Percentiles rank a stretch among this genome's conserved stretches.
phyloP scores from a whole-genome alignment of 2,888 invertebrate genomes.

The Trissonchulus latispiculum region DNA sequence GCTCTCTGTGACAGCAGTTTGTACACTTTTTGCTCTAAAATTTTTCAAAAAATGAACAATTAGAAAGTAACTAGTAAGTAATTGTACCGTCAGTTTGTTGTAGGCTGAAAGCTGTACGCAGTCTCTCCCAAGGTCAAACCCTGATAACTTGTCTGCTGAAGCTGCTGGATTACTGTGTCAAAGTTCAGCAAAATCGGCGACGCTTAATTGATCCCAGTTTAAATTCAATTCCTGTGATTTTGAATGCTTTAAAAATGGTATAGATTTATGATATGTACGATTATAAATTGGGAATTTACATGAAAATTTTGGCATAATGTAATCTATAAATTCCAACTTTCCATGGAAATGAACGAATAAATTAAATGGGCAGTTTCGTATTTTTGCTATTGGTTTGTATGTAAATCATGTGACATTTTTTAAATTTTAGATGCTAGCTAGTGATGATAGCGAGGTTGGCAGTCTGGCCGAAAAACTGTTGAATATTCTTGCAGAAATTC shows the following conservation, averaged over 20 bases:
- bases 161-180: constrained; percentile 75
- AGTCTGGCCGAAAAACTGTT: background rate
- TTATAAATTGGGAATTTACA: too few species aligned
- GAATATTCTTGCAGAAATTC: background rate
- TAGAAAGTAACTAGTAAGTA: too few species aligned
- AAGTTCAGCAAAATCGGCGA: constrained; percentile 70
- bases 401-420: too few species aligned
- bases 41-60: too few species aligned
- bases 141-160: constrained; percentile 78
- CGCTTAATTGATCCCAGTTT: constrained; percentile 74
- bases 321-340: too few species aligned
- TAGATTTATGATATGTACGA: too few species aligned
- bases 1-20: too few species aligned
- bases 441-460: background rate
- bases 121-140: constrained; percentile 73
- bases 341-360: too few species aligned
- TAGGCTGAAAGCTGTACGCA: constrained; percentile 69
- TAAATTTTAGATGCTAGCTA: background rate
- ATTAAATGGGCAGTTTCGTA: too few species aligned
- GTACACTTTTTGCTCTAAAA: too few species aligned
- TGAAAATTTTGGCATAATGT: too few species aligned
- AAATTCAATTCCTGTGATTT: constrained; percentile 67
- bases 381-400: background rate
- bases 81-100: too few species aligned
- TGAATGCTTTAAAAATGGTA: constrained; percentile 65